Conservation (phyloP, 2,888 invertebrate genomes). For the Amiota mariae region DNA sequence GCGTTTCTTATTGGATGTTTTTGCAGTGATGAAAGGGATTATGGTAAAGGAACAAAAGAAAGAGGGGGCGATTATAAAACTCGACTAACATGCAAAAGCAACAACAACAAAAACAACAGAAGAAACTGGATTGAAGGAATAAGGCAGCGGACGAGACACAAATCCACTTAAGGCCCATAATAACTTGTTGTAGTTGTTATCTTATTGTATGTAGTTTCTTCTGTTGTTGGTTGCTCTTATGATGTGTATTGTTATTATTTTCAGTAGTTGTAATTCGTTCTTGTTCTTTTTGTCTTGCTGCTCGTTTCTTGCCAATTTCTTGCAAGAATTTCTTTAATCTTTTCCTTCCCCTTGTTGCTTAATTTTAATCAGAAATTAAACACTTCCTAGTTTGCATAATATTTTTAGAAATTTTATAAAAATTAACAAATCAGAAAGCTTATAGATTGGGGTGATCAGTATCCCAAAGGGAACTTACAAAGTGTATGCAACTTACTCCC, state of each 20-base stretch:
- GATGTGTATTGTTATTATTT: slow-evolving; percentile 61
- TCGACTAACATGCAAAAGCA: no score
- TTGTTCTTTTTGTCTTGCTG: slow-evolving; percentile 26
- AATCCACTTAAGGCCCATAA: slow-evolving; percentile 37
- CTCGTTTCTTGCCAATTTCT: slow-evolving; percentile 64
- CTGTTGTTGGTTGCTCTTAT: slow-evolving; percentile 40
- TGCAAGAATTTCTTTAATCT: slow-evolving; percentile 54
- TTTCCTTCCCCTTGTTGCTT: slow-evolving; percentile 39
- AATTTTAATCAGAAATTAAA: slow-evolving; percentile 67
- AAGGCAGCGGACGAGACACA: not conserved
- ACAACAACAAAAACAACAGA: not conserved
- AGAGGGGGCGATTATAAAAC: not conserved
- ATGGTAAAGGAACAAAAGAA: not conserved
- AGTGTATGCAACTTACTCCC: not conserved
- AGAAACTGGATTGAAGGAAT: not conserved
- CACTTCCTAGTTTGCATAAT: slow-evolving; percentile 52
- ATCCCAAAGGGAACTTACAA: no score
- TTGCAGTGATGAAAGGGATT: not conserved
- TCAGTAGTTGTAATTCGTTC: slow-evolving; percentile 31
- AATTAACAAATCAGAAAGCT: no score
- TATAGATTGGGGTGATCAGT: no score
- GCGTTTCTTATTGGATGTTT: slow-evolving; percentile 25
- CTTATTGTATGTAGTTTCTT: slow-evolving; percentile 32
- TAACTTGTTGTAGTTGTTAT: slow-evolving; percentile 63
- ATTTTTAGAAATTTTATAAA: slow-evolving; percentile 6